Conservation (phyloP, 2,113 vertebrate species). For the Lophura nycthemera region DNA sequence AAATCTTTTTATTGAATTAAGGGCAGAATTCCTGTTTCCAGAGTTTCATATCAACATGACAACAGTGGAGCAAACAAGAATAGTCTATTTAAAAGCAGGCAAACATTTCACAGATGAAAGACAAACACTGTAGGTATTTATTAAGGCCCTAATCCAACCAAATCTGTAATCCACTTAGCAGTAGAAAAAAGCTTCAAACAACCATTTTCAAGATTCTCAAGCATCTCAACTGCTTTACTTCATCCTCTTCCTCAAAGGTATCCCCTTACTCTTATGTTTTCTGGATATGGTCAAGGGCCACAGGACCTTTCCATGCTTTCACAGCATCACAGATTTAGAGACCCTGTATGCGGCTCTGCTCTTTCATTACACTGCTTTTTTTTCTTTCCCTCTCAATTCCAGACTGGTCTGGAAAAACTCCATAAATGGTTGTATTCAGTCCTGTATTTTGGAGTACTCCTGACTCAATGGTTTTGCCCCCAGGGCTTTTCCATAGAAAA, state of each 20-base stretch:
- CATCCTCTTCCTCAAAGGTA: not conserved
- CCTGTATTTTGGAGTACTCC: not conserved
- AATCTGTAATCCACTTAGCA: constrained; percentile 49
- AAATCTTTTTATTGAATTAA: constrained; percentile 56
- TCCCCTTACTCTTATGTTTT: not conserved
- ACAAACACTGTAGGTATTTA: constrained; percentile 58
- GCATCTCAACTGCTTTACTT: not conserved
- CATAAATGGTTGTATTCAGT: not conserved
- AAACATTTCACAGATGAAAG: constrained; percentile 60
- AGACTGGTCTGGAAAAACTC: not conserved
- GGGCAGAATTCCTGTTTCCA: constrained; percentile 56
- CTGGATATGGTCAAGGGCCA: not conserved
- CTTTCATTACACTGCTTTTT: not conserved
- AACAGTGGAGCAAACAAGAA: constrained; percentile 62
- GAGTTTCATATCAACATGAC: constrained; percentile 57
- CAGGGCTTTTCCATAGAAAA: not conserved
- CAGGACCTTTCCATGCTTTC: not conserved
- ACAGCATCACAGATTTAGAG: not conserved
- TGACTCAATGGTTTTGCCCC: not conserved
- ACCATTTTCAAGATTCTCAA: constrained; percentile 3
- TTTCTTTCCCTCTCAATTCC: not conserved
- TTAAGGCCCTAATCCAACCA: constrained; percentile 62
- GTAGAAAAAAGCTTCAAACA: constrained; percentile 36
- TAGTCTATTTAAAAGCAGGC: constrained; percentile 53
- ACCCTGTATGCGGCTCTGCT: not conserved